Evolutionary conservation across 2,113 vertebrate species (phyloP), one percentile per base, ranked within the genome.

Genomic region (Climacteris rufus): DNA sequence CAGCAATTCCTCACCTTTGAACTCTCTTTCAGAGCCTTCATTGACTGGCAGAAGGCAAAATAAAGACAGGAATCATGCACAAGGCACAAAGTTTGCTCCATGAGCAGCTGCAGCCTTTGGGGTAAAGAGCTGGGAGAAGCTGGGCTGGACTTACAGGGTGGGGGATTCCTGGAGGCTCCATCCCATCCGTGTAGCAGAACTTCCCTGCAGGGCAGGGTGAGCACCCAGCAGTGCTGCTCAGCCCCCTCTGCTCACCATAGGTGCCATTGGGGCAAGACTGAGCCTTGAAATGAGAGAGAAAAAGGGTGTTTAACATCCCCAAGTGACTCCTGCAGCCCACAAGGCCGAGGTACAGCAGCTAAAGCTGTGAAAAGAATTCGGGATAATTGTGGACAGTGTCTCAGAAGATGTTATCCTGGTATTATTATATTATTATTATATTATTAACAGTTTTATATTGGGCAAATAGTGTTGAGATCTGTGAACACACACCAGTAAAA

Each of bases 221-320:
- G 79, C 99, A 99, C 14, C 98, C 98, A 6, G 94, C 98, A 75
- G 96, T 74, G 3, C 98, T 97, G 74, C 98, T 96, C 19, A 99
- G 96, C 37, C 98, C 99, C 35, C 97, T 97, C 59, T 89, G 95
- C 35, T 93, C 97, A 30, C 98, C 69, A 21, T 98, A 99, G 21
- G 98, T 99, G 56, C 99, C 99, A 54, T 98, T 99, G 17, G 99
- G 98, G 82, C 99, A 99, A 12, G 98, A 97, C 70, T 97, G 93
- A 9, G 98, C 97, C 99, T 99, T 57, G 47, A 74, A 52, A 42
- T 0, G 7, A 35, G 72, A 61, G 0, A 59, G 30, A 30, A 86
- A 68, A 83, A 45, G 2, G 6, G 13, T 16, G 6, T 83, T 42
- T 25, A 53, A 15, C 9, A 37, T 2, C 17, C 20, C 15, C 6